These are phyloP conservation scores for Martes martes DNA, from an alignment of 2,113 vertebrate genomes.

Conservation along the genomic window DNA sequence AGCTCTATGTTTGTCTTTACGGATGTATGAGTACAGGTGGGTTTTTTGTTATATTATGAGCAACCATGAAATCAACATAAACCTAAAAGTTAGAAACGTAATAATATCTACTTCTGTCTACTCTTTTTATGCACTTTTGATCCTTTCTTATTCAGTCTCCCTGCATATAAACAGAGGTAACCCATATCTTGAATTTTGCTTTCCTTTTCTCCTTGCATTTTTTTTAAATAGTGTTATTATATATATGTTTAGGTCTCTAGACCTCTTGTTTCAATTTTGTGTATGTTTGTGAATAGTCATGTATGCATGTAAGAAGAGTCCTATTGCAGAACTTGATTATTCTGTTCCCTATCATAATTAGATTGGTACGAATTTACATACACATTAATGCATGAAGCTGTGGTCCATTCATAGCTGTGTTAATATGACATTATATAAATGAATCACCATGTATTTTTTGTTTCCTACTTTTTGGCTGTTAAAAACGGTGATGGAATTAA, in stretches of 20 bases:
- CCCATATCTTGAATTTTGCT: background rate
- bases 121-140: background rate
- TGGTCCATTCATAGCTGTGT: background rate
- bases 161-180: background rate
- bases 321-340: background rate
- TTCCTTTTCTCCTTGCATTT: background rate
- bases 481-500: background rate
- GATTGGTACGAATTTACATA: background rate
- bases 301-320: background rate
- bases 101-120: background rate
- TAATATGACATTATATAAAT: background rate
- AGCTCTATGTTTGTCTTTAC: background rate
- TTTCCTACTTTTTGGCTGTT: background rate
- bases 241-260: background rate
- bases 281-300: background rate
- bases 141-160: background rate
- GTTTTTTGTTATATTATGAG: background rate
- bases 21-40: background rate
- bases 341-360: background rate
- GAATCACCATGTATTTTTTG: background rate
- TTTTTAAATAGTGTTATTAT: background rate
- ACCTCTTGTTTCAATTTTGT: background rate
- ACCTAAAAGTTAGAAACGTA: background rate
- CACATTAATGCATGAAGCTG: background rate
- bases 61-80: background rate